A percentile compares a stretch with the other conserved stretches of the same genome.
Conservation (phyloP, 1,140 invertebrate genomes). For the Maniola jurtina region DNA sequence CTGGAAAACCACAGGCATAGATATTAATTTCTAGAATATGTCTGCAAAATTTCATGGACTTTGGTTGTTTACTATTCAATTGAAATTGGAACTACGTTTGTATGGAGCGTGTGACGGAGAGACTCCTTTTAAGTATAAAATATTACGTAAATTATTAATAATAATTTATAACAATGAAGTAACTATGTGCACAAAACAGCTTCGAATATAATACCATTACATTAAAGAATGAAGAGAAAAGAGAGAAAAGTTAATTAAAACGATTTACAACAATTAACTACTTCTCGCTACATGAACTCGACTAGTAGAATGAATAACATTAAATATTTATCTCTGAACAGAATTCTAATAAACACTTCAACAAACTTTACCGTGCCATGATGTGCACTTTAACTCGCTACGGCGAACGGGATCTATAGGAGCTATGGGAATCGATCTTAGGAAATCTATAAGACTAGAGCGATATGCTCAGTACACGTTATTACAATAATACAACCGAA, state of each 20-base stretch:
- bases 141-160: not conserved
- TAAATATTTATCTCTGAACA: slow-evolving; percentile 12
- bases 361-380: slow-evolving; percentile 70
- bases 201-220: not conserved
- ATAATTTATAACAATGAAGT: not conserved
- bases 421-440: slow-evolving; percentile 61
- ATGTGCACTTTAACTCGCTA: slow-evolving; percentile 63
- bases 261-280: slow-evolving; percentile 13
- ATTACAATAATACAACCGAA: slow-evolving; percentile 41
- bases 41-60: no score
- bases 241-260: slow-evolving; percentile 2
- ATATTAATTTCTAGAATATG: no score
- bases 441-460: slow-evolving; percentile 60
- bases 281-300: slow-evolving; percentile 33
- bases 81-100: no score
- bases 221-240: slow-evolving; percentile 6
- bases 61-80: no score
- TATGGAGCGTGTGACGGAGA: no score
- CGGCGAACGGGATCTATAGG: slow-evolving; percentile 61
- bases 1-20: no score
- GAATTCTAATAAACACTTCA: slow-evolving; percentile 43
- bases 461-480: slow-evolving; percentile 60
- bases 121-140: no score
- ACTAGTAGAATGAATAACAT: slow-evolving; percentile 1
- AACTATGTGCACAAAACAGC: slow-evolving; percentile 1